A percentile compares a stretch with the other conserved stretches of the same genome.
These are phyloP conservation scores for Halichondria panicea DNA, from an alignment of 37 sponge, comb jelly and placozoan genomes.

Conservation along the genomic window DNA sequence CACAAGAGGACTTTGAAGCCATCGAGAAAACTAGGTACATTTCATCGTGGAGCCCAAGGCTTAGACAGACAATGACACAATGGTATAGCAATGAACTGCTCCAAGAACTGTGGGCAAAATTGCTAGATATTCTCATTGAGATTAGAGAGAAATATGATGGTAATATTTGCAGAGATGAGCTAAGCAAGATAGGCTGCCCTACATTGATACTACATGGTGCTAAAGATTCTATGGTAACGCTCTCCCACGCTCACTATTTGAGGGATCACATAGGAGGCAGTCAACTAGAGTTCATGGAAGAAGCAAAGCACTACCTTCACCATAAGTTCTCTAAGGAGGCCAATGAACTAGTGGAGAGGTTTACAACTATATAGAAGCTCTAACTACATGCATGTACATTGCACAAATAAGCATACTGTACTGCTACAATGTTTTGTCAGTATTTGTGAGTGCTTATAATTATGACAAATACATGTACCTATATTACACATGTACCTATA, in stretches of 20 bases:
- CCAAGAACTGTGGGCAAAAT: constrained; percentile 28
- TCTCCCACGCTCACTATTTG: constrained; percentile 41
- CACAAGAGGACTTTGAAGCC: constrained; percentile 39
- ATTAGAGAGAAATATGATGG: constrained; percentile 25
- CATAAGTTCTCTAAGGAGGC: constrained; percentile 40
- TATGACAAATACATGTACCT: too few species aligned
- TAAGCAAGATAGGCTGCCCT: constrained; percentile 28
- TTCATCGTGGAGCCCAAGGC: constrained; percentile 31
- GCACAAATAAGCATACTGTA: too few species aligned
- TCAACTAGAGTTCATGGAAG: constrained; percentile 1
- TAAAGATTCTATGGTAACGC: constrained; percentile 40
- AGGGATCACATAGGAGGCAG: constrained; percentile 9
- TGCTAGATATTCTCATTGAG: constrained; percentile 10
- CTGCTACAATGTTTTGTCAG: too few species aligned
- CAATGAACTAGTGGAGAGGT: constrained; percentile 39
- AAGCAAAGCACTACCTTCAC: constrained; percentile 71
- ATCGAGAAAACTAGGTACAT: constrained; percentile 37
- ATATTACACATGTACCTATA: too few species aligned
- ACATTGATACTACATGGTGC: constrained; percentile 64
- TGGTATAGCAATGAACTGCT: constrained; percentile 43
- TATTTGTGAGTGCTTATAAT: too few species aligned
- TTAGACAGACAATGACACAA: constrained; percentile 17
- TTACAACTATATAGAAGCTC: too few species aligned
- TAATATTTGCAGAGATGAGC: too few species aligned
- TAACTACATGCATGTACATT: too few species aligned